A percentile compares a stretch with the other conserved stretches of the same genome.
Conservation (phyloP, 2,797 vertebrate genomes). For the Schizopygopsis pylzovi region DNA sequence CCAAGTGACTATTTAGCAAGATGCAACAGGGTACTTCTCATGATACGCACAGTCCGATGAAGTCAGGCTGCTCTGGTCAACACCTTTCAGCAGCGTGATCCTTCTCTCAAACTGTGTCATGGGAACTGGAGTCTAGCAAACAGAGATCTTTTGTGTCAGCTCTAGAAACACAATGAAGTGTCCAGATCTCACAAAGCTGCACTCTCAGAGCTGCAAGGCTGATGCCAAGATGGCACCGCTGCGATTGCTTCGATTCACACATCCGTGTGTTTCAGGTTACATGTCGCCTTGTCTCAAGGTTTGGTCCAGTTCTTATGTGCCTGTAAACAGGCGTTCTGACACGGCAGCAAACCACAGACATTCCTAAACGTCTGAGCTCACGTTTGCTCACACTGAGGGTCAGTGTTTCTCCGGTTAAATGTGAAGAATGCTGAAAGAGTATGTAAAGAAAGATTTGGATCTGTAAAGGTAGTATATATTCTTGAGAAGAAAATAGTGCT, state of each 20-base stretch:
- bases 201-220: conserved; percentile 52
- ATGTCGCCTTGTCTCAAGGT: background rate
- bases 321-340: conserved; percentile 33
- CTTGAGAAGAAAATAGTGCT: background rate
- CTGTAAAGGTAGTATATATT: background rate
- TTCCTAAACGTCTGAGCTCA: background rate
- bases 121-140: conserved; percentile 36
- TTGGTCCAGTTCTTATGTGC: conserved; percentile 8
- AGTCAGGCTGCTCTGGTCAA: background rate
- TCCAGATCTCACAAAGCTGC: conserved; percentile 48
- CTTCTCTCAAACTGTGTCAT: conserved; percentile 38
- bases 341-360: background rate
- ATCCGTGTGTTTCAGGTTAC: conserved; percentile 19
- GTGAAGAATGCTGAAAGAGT: background rate
- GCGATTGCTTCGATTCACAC: conserved; percentile 33
- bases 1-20: background rate
- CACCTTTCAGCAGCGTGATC: conserved; percentile 2
- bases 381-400: background rate
- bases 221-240: conserved; percentile 33
- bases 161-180: conserved; percentile 54
- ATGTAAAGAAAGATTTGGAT: background rate
- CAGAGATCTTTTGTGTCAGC: conserved; percentile 46
- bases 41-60: background rate
- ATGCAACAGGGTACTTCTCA: background rate
- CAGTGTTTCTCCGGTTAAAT: background rate